A percentile compares a stretch with the other conserved stretches of the same genome.
Conservation (phyloP, 2,888 invertebrate species). For the Drosophila kambysellisi region DNA sequence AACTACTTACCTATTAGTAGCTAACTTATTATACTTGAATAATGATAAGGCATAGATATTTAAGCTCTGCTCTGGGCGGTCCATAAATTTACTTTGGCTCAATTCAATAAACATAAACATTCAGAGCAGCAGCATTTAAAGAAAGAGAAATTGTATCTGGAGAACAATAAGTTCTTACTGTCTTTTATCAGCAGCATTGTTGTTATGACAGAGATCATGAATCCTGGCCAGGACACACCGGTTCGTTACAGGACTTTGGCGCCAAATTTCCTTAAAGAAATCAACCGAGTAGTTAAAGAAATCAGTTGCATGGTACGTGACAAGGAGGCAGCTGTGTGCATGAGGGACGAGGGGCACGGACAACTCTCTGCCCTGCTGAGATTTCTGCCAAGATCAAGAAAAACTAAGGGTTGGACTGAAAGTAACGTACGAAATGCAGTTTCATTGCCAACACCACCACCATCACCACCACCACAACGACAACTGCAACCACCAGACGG, state of each 20-base stretch:
- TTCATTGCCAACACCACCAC: constrained; percentile 48
- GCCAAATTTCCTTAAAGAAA: constrained; percentile 48
- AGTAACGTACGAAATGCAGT: constrained; percentile 72
- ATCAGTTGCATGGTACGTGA: constrained; percentile 70
- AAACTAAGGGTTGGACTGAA: constrained; percentile 53
- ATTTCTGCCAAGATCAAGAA: constrained; percentile 61
- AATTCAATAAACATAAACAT: constrained; percentile 2
- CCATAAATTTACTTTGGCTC: neutral
- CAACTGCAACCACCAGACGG: constrained; percentile 34
- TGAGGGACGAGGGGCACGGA: constrained; percentile 35
- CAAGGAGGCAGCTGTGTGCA: constrained; percentile 60
- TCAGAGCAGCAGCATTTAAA: neutral
- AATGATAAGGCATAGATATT: neutral
- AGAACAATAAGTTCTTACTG: neutral
- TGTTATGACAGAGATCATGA: constrained; percentile 30
- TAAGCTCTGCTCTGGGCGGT: neutral
- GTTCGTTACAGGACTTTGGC: constrained; percentile 69
- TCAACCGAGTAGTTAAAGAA: constrained; percentile 18
- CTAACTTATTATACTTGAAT: neutral
- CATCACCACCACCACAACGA: constrained; percentile 20
- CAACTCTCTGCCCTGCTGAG: constrained; percentile 52
- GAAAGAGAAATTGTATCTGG: neutral
- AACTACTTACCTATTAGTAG: neutral
- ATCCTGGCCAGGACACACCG: constrained; percentile 58
- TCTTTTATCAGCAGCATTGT: constrained; percentile 14